phyloP scores from a whole-genome alignment of 2,888 invertebrate species.

The Arge pagana region DNA sequence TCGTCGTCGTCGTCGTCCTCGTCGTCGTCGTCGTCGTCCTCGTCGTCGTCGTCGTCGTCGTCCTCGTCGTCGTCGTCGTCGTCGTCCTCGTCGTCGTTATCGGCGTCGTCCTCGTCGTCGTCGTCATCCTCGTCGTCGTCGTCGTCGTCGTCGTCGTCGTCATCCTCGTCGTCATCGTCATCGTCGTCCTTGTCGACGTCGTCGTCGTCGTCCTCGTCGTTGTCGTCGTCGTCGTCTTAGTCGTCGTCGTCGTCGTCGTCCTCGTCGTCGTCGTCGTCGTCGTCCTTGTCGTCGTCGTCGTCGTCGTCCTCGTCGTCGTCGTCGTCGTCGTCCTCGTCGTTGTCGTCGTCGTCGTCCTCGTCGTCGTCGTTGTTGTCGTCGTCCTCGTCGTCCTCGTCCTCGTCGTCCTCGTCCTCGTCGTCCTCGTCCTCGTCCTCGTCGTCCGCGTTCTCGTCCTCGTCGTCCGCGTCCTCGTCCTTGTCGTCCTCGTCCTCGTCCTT shows the following conservation, averaged over 20 bases:
- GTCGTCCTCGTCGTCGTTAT: not conserved
- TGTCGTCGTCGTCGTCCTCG: too few relatives aligned
- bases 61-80: not conserved
- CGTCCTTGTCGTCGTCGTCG: too few relatives aligned
- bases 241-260: not conserved
- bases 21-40: not conserved
- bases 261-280: not conserved
- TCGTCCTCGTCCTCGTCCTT: too few relatives aligned
- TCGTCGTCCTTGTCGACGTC: too few relatives aligned
- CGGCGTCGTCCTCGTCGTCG: not conserved
- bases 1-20: not conserved
- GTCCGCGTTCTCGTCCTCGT: too few relatives aligned
- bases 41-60: not conserved
- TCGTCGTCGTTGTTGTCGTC: not conserved
- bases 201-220: too few relatives aligned
- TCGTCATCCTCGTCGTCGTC: too few relatives aligned
- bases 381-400: not conserved
- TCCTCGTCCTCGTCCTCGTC: not conserved
- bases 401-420: not conserved
- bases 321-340: too few relatives aligned
- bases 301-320: not conserved
- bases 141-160: too few relatives aligned
- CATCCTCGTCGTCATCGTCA: too few relatives aligned
- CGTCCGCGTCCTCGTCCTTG: too few relatives aligned
- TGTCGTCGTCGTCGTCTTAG: too few relatives aligned